A percentile compares a stretch with the other conserved stretches of the same genome.
These are phyloP conservation scores for Porites australiensis DNA, from an alignment of 64 coral and sea anemone genomes.

Conservation along the genomic window DNA sequence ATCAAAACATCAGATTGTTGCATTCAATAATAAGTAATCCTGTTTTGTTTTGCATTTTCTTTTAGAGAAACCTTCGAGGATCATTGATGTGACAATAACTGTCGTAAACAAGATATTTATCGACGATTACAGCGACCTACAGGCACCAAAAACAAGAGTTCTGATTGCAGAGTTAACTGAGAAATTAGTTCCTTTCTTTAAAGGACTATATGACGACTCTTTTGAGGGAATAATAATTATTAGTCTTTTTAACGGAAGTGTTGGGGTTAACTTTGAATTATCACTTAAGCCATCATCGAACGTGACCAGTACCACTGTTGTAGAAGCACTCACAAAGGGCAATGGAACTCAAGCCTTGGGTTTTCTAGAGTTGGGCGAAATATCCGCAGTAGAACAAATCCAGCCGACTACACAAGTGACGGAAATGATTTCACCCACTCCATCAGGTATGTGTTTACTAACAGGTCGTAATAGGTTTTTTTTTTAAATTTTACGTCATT, in stretches of 20 bases:
- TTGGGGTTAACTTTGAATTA: neutral
- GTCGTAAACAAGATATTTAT: neutral
- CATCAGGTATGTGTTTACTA: neutral
- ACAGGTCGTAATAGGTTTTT: neutral
- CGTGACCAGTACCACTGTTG: neutral
- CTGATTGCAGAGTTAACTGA: neutral
- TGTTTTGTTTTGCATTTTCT: neutral
- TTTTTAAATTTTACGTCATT: neutral
- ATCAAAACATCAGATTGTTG: neutral
- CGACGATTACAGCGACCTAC: neutral
- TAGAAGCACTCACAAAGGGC: neutral
- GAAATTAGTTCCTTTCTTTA: neutral
- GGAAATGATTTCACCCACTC: neutral
- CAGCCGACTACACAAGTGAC: neutral
- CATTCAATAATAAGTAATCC: too few species aligned
- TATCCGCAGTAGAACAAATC: neutral
- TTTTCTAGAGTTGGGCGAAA: neutral
- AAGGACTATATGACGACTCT: neutral
- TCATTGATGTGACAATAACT: neutral
- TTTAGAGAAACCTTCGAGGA: neutral
- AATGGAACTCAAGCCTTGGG: neutral
- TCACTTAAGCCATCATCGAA: neutral
- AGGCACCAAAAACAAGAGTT: neutral
- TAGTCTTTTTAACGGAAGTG: neutral
- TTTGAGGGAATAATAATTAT: neutral